A percentile compares a stretch with the other conserved stretches of the same genome.
Conservation (phyloP, 2,888 invertebrate species). For the Drosophila multiciliata region DNA sequence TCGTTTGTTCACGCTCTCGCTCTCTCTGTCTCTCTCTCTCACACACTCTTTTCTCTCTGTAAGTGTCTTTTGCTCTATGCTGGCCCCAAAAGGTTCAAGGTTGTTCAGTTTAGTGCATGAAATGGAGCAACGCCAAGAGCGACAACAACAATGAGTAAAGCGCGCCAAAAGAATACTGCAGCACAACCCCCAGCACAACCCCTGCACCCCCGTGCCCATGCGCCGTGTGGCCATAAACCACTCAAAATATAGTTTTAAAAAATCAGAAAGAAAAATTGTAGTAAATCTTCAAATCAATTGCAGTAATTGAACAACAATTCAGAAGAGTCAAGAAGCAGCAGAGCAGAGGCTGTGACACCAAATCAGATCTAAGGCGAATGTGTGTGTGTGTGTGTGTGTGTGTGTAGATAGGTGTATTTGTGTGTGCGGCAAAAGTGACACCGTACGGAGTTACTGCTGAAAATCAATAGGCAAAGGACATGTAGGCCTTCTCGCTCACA, state of each 20-base stretch:
- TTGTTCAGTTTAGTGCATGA: constrained; percentile 63
- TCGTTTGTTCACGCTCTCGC: neutral
- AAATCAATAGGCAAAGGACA: constrained; percentile 75
- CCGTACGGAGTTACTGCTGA: constrained; percentile 50
- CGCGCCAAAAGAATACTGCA: constrained; percentile 48
- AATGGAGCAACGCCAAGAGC: constrained; percentile 30
- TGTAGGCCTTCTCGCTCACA: constrained; percentile 36
- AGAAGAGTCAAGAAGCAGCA: constrained; percentile 11
- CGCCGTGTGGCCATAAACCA: neutral
- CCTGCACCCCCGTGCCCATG: neutral
- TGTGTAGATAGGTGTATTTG: constrained; percentile 1
- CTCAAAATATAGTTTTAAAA: neutral
- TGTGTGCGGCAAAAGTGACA: constrained; percentile 39
- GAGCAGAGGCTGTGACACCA: constrained; percentile 1
- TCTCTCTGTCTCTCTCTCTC: neutral
- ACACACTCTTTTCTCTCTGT: constrained; percentile 1
- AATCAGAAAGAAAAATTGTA: constrained; percentile 2
- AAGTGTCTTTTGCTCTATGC: constrained; percentile 31
- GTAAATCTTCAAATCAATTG: constrained; percentile 55
- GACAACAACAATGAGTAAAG: constrained; percentile 29
- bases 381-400: constrained; percentile 1
- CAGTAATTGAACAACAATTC: constrained; percentile 54
- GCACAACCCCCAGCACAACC: neutral
- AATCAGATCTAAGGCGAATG: neutral
- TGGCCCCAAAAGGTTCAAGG: constrained; percentile 76